phyloP scores from a whole-genome alignment of 2,888 invertebrate species.

The Nomada goodeniana region DNA sequence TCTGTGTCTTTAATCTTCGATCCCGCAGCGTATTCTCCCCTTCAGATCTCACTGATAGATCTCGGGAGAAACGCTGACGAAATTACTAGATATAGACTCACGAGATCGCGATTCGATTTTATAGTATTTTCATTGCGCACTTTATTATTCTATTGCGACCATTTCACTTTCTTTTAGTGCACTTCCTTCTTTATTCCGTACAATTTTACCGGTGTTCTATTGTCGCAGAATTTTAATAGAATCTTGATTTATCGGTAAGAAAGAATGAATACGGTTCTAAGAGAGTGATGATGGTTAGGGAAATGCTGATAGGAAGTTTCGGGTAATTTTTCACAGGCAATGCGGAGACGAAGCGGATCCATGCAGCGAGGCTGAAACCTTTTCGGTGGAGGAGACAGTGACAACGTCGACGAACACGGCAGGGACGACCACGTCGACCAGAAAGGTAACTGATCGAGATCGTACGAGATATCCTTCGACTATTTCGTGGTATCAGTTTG shows the following conservation, averaged over 20 bases:
- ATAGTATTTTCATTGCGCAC: not conserved
- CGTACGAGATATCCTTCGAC: not conserved
- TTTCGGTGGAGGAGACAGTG: constrained; percentile 78
- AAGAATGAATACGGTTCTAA: constrained; percentile 7
- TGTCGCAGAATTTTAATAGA: constrained; percentile 15
- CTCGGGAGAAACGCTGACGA: not conserved
- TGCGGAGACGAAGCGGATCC: constrained; percentile 81
- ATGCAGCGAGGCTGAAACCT: constrained; percentile 81
- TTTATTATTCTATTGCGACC: not conserved
- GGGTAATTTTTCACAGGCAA: constrained; percentile 74
- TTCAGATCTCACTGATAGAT: not conserved
- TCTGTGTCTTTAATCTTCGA: constrained; percentile 4
- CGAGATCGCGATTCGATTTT: not conserved
- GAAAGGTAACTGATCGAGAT: constrained; percentile 63
- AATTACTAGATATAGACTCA: no score
- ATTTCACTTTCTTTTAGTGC: no score
- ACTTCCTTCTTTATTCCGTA: not conserved
- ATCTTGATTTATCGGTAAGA: constrained; percentile 1
- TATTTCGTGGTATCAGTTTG: constrained; percentile 4
- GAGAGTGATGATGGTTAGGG: not conserved
- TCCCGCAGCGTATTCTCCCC: not conserved
- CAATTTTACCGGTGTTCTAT: not conserved
- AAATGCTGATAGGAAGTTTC: constrained; percentile 23
- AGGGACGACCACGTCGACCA: constrained; percentile 84
- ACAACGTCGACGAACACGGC: constrained; percentile 65